Base-by-base conservation (phyloP, 2,113 vertebrate genomes). In the Galbula dea region DNA sequence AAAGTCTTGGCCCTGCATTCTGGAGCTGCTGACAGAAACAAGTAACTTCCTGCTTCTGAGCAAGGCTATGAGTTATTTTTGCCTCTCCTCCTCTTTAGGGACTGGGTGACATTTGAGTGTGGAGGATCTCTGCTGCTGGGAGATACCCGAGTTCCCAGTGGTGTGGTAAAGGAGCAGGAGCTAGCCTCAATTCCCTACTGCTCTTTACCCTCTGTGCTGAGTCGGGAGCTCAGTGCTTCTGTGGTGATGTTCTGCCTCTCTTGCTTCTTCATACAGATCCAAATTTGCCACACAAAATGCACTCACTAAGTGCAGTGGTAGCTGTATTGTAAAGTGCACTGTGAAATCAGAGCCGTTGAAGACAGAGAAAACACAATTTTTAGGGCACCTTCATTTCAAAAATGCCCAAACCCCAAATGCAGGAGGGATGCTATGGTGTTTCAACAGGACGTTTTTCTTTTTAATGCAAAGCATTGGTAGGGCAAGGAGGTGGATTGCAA, bases 181-280 rank as follows among this genome's bases (percentile, higher is more conserved):
- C 19, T 69, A 62, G 27, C 59, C 54, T 72, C 12, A 0, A 10
- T 72, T 84, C 66, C 49, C 49, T 52, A 74, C 51, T 24, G 2
- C 41, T 66, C 46, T 39, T 32, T 20, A 27, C 34, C 34, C n/a
- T 54, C 34, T 29, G 32, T 3, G 0, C 51, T 37, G 29, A 49
- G 45, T 41, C 0, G 1, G 73, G 49, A 81, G 43, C 59, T 90
- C 11, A 10, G 46, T 37, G 51, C 72, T 43, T 73, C 32, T 39
- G 18, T 9, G 2, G 39, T 7, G 12, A 8, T n/a, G 17, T 67
- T 83, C 16, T 0, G 0, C 34, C 19, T 69, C 32, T 76, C 45
- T 39, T 32, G 3, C 34, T 57, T 69, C 66, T 48, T 81, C 37
- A 6, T 32, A 36, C 0, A 1, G 32, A 58, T 87, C 39, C 24